Base-by-base conservation (phyloP, 2,888 invertebrate genomes). In the Dryocosmus kuriphilus region DNA sequence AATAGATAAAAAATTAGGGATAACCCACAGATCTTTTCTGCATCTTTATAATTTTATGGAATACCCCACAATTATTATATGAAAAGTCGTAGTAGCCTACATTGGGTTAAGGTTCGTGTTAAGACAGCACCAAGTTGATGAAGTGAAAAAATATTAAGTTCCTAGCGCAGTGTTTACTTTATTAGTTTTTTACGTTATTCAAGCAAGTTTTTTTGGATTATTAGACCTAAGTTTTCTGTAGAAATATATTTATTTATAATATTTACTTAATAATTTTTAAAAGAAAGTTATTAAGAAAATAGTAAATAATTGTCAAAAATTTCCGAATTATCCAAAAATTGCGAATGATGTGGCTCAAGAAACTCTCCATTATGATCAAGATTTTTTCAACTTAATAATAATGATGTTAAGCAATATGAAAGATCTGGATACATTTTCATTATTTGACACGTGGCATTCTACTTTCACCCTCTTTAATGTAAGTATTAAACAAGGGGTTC, bases 351-450 rank as follows among this genome's bases (percentile, higher is more conserved):
- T 24, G 24, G 24, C 65, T 24, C 24, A 24, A 22, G 38, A 65
- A 24, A 35, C 41, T 38, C 38, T 65, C 14, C 16, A 22, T 7
- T 65, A 24, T 65, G 65, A 65, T 27, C 65, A 65, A 38, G 38
- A 38, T 38, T 65, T 65, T 41, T 65, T 65, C 14, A 41, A 65
- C 41, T 65, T 41, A 41, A 22, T 65, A 65, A 65, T 65, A 65
- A n/a, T 9, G 24, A 65, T 35, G 65, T 16, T 65, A 8, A 65
- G 38, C 24, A 65, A 65, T n/a, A 41, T 65, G 24, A 65, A 19
- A 41, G 38, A 65, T 41, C 16, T 41, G 8, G 16, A 41, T 7
- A 14, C 65, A 24, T 65, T 24, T 35, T 65, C 65, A 0, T 65
- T 65, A 35, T 24, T 41, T 41, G 38, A 24, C 24, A 65, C 65